These are phyloP conservation scores for Pseudorasbora parva DNA, from an alignment of 2,113 vertebrate species.

Conservation along the genomic window DNA sequence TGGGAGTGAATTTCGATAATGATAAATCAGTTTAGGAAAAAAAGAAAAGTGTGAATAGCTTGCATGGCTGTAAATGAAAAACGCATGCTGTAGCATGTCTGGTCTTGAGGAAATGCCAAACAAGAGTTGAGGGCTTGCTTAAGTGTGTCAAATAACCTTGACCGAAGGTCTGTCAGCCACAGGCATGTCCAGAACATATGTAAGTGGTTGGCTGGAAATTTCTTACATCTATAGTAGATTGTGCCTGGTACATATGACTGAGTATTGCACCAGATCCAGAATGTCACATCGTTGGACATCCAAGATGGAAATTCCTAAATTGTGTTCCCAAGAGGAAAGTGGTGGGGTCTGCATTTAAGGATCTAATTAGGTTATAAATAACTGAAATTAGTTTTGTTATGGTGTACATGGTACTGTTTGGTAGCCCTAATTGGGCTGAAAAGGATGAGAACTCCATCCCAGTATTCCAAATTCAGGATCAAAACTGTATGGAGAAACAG, in stretches of 20 bases:
- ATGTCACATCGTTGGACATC: neutral
- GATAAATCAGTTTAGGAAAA: neutral
- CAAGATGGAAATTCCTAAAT: neutral
- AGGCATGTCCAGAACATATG: neutral
- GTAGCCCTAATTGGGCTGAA: neutral
- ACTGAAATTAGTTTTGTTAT: neutral
- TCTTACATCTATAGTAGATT: neutral
- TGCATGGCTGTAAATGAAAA: neutral
- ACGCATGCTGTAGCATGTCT: neutral
- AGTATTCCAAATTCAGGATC: neutral
- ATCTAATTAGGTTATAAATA: neutral
- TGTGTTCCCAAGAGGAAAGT: neutral
- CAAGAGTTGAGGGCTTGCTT: neutral
- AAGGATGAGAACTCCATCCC: neutral
- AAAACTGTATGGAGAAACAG: neutral
- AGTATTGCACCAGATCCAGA: neutral
- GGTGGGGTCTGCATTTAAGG: neutral
- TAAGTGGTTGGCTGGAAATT: neutral
- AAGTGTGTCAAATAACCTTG: conserved; percentile 1
- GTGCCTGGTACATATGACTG: neutral
- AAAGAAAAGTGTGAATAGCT: neutral
- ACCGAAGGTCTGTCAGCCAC: neutral
- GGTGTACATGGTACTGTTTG: neutral
- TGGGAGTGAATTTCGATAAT: too few relatives aligned
- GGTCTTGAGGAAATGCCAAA: neutral